phyloP scores from a whole-genome alignment of 2,888 invertebrate species.

The Arctia plantaginis region DNA sequence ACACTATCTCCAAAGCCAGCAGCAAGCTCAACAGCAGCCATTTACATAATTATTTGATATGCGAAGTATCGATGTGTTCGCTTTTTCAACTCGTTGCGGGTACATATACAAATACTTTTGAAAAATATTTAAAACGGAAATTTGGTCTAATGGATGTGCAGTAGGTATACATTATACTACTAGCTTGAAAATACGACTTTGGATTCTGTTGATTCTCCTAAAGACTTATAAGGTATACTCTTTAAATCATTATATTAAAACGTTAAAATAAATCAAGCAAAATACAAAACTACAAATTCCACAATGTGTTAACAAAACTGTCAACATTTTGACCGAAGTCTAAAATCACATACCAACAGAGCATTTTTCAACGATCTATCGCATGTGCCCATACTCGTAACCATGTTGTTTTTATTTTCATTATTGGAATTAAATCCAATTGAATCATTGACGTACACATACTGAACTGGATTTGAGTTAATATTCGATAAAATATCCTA shows the following conservation, averaged over 20 bases:
- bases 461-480: not conserved
- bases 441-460: not conserved
- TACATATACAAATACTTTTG: too few species aligned
- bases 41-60: not conserved
- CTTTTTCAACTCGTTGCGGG: not conserved
- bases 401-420: not conserved
- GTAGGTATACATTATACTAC: not conserved
- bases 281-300: not conserved
- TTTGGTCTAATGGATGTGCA: not conserved
- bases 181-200: not conserved
- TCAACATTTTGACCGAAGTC: too few species aligned
- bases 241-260: not conserved
- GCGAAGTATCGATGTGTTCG: not conserved
- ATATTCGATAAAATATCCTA: not conserved
- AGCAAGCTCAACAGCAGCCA: too few species aligned
- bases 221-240: not conserved
- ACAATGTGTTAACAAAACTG: not conserved
- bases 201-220: too few species aligned
- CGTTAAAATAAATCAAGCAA: not conserved
- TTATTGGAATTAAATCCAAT: conserved; percentile 1
- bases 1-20: too few species aligned
- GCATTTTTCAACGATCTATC: too few species aligned
- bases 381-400: too few species aligned
- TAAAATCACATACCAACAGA: too few species aligned
- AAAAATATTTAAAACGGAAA: too few species aligned